A percentile compares a stretch with the other conserved stretches of the same genome.
Evolutionary conservation across 2,888 invertebrate genomes (phyloP).

Genomic region (Lasioglossum figueresi): DNA sequence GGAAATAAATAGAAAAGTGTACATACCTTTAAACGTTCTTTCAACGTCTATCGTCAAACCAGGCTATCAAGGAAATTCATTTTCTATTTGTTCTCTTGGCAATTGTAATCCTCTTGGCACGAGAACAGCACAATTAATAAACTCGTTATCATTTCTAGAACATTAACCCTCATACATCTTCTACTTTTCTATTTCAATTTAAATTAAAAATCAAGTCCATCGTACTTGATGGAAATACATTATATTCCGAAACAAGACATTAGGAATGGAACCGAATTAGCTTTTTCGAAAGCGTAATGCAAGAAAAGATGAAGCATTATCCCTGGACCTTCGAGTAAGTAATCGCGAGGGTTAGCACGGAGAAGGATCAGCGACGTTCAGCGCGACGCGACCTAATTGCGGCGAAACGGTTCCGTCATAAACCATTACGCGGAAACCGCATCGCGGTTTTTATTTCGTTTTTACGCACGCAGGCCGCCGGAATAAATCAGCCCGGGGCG

Average conservation of each 20-base stretch:
- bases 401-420: constrained; percentile 12
- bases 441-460: constrained; percentile 19
- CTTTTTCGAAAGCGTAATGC: neutral
- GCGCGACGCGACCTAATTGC: neutral
- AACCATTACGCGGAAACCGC: constrained; percentile 3
- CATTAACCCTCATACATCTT: too few relatives aligned
- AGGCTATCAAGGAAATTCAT: neutral
- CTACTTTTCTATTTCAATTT: too few relatives aligned
- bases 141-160: too few relatives aligned
- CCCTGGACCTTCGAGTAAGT: neutral
- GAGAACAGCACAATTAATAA: too few relatives aligned
- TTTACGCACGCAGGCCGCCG: neutral
- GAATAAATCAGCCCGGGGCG: constrained; percentile 29
- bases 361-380: neutral
- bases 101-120: too few relatives aligned
- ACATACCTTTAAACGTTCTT: too few relatives aligned
- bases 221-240: too few relatives aligned
- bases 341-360: neutral
- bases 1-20: too few relatives aligned
- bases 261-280: neutral
- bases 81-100: too few relatives aligned
- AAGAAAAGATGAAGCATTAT: neutral
- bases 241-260: too few relatives aligned
- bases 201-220: too few relatives aligned
- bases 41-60: neutral